phyloP scores from a whole-genome alignment of 1,140 invertebrate species.

The Drosophila melanica region DNA sequence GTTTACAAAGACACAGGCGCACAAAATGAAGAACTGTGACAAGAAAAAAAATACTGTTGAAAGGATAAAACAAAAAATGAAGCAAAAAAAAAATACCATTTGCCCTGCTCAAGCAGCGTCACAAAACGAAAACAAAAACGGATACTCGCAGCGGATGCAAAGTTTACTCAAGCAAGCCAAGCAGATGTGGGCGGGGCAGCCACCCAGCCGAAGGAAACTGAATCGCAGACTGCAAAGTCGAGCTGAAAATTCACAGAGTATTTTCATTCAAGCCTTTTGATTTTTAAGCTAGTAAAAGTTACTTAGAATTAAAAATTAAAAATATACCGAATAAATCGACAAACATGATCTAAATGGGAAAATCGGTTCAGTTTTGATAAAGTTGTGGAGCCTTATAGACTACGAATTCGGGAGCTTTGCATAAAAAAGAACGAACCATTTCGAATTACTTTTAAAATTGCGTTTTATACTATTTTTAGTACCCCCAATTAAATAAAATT shows the following conservation, averaged over 20 bases:
- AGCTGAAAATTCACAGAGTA: slow-evolving; percentile 54
- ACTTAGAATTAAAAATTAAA: too few relatives aligned
- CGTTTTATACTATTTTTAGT: too few relatives aligned
- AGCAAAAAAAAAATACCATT: slow-evolving; percentile 33
- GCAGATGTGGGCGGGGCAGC: neutral
- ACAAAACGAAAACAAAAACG: slow-evolving; percentile 74
- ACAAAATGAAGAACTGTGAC: slow-evolving; percentile 65
- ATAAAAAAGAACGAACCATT: too few relatives aligned
- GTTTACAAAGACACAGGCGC: slow-evolving; percentile 72
- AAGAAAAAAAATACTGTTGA: slow-evolving; percentile 21
- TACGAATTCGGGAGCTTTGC: too few relatives aligned
- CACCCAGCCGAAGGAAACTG: slow-evolving; percentile 17
- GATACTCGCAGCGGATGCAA: slow-evolving; percentile 76
- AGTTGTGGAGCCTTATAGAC: neutral
- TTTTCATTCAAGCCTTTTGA: slow-evolving; percentile 31
- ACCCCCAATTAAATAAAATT: too few relatives aligned
- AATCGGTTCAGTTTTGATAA: neutral
- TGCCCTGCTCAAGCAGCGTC: slow-evolving; percentile 62
- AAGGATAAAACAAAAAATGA: too few relatives aligned
- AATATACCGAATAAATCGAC: too few relatives aligned
- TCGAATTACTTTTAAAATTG: too few relatives aligned
- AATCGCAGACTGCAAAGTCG: slow-evolving; percentile 50
- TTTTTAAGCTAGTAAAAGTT: neutral
- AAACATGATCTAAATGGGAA: too few relatives aligned
- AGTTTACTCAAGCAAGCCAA: slow-evolving; percentile 68